These are phyloP conservation scores for Pteronotus mesoamericanus DNA, from an alignment of 2,797 vertebrate genomes.

Conservation along the genomic window DNA sequence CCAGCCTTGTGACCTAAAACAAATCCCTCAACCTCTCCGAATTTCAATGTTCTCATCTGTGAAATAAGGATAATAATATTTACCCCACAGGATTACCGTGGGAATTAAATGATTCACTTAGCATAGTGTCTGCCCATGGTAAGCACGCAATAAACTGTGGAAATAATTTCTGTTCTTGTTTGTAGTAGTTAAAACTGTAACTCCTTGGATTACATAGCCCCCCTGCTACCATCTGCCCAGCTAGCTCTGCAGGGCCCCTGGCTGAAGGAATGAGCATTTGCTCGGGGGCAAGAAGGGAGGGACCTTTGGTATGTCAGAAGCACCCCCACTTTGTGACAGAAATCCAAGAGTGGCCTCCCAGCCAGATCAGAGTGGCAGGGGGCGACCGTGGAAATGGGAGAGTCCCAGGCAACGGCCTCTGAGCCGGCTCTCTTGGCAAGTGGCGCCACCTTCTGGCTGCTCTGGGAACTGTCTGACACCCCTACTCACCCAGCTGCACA, in stretches of 20 bases:
- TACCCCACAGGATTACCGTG: neutral
- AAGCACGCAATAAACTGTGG: neutral
- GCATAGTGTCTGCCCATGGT: neutral
- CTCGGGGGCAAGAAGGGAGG: neutral
- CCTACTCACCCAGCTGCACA: neutral
- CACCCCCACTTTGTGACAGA: neutral
- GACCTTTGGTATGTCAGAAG: neutral
- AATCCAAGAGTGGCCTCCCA: neutral
- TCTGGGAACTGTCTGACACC: neutral
- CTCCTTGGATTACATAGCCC: neutral
- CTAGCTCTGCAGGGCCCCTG: neutral
- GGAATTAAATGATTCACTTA: neutral
- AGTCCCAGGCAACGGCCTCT: neutral
- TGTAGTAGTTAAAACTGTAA: neutral
- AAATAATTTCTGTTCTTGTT: neutral
- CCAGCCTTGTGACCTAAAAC: neutral
- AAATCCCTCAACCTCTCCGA: neutral
- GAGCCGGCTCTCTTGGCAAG: neutral
- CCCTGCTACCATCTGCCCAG: neutral
- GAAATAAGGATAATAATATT: neutral
- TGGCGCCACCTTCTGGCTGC: slow-evolving; percentile 48
- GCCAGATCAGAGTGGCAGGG: neutral
- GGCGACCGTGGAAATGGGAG: neutral
- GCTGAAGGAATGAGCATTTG: neutral
- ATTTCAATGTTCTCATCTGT: neutral